Conservation (phyloP, 2,797 vertebrate genomes). For the Erithacus rubecula region DNA sequence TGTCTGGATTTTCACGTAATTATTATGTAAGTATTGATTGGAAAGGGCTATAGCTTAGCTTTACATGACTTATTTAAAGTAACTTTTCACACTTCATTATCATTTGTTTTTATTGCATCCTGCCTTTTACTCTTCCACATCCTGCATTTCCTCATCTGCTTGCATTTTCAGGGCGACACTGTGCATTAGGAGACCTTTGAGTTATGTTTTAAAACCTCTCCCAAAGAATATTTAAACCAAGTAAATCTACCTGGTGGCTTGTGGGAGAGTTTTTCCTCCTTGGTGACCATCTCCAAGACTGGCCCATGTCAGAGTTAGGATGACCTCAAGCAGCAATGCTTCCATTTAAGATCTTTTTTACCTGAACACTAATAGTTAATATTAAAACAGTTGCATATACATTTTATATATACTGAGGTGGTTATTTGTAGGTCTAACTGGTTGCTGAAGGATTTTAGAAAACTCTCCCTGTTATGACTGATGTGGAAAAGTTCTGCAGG, state of each 20-base stretch:
- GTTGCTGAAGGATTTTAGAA: neutral
- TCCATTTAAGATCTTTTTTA: neutral
- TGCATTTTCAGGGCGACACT: neutral
- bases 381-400: neutral
- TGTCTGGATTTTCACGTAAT: constrained; percentile 34
- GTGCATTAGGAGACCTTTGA: neutral
- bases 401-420: too few relatives aligned
- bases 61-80: constrained; percentile 15
- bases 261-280: neutral
- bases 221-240: neutral
- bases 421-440: neutral
- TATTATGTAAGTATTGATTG: constrained; percentile 46
- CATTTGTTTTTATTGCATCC: constrained; percentile 30
- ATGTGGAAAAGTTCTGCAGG: neutral
- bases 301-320: fast-evolving
- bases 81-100: constrained; percentile 37
- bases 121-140: neutral
- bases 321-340: neutral
- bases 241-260: neutral
- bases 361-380: neutral
- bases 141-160: constrained; percentile 23
- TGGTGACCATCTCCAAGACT: neutral
- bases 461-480: neutral
- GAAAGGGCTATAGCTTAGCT: constrained; percentile 14
- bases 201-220: neutral